Conservation (phyloP, 2,113 vertebrate species). For the Cyanistes caeruleus region DNA sequence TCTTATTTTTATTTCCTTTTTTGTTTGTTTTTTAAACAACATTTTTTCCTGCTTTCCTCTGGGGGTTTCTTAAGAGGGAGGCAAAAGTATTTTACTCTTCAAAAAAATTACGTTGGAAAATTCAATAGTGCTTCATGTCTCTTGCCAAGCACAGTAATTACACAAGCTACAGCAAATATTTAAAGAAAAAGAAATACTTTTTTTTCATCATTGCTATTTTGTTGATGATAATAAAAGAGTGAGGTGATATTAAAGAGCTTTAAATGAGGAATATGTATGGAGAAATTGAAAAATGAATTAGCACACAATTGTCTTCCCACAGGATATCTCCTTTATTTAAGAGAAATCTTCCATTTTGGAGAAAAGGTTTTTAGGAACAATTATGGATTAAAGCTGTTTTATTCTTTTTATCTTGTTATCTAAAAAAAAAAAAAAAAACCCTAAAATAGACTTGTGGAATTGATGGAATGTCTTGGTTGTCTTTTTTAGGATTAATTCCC, state of each 20-base stretch:
- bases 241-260: slow-evolving; percentile 3
- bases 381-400: neutral
- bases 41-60: neutral
- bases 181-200: slow-evolving; percentile 3
- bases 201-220: neutral
- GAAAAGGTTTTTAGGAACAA: neutral
- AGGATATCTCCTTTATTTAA: neutral
- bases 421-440: neutral
- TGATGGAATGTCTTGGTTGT: neutral
- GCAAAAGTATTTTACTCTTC: slow-evolving; percentile 6
- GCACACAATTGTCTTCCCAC: neutral
- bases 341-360: neutral
- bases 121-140: neutral
- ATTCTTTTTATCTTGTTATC: neutral
- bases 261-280: neutral
- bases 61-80: neutral
- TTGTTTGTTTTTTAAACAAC: neutral
- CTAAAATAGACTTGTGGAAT: neutral
- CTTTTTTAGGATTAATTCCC: neutral
- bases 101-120: slow-evolving; percentile 43
- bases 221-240: neutral
- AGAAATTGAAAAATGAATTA: slow-evolving; percentile 19
- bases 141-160: slow-evolving; percentile 31
- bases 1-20: neutral
- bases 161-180: slow-evolving; percentile 33